Base-by-base conservation (phyloP, 2,888 invertebrate species). In the Cryptus armator region DNA sequence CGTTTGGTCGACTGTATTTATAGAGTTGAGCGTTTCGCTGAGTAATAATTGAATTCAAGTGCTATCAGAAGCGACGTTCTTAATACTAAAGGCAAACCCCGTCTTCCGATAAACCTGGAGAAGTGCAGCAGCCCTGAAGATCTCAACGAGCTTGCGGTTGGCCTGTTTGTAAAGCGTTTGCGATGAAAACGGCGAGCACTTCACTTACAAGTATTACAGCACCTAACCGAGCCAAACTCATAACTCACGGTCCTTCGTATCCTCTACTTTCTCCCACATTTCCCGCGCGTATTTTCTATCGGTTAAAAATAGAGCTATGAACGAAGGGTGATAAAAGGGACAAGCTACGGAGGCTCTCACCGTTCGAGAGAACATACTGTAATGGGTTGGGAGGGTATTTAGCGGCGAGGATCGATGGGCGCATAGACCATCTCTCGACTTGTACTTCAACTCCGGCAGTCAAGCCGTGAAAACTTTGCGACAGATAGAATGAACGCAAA, bases 381-480 rank as follows among this genome's bases (percentile, higher is more conserved):
- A 59, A 51, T 48, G 32, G 70, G 2, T 32, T n/a, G 19, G 43
- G 9, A 37, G 37, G 37, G 71, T 56, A 71, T 37, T 71, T 71
- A 37, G 53, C 19, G 48, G 37, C 10, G 51, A 43, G 56, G 43
- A 71, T 71, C 19, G 14, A 37, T 64, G 64, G 16, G 37, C n/a
- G 14, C 64, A 64, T 14, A 16, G 64, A 64, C n/a, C 14, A 64
- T 56, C 12, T 64, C 64, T 29, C 59, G 59, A 37, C 14, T 2
- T n/a, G n/a, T 37, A 62, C 37, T 14, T 62, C n/a, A 29, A 12
- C 37, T n/a, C 7, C 37, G 37, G 37, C 64, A 64, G 32, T 37
- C 64, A 16, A 14, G 64, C 37, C 7, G 29, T 67, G 68, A 84
- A 86, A 85, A 78, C 75, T 86, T 86, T 71, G 59, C 62, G 44